These are phyloP conservation scores for Lycorma delicatula DNA, from an alignment of 1,140 invertebrate species.

Conservation along the genomic window DNA sequence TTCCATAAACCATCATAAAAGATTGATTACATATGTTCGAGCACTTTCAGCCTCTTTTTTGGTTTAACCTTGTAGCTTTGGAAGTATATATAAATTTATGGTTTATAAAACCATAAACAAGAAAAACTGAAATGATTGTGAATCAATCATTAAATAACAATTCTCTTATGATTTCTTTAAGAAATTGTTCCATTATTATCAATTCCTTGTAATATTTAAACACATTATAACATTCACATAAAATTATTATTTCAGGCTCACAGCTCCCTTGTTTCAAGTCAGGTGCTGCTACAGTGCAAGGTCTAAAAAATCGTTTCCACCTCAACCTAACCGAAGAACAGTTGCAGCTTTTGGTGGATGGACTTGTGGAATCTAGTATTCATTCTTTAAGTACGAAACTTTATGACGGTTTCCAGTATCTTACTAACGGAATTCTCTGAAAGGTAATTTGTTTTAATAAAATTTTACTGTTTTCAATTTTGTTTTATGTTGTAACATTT, in stretches of 20 bases:
- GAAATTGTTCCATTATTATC: not conserved
- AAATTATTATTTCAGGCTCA: conserved; percentile 57
- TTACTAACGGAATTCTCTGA: conserved; percentile 91
- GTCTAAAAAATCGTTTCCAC: conserved; percentile 89
- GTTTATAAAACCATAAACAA: too few relatives aligned
- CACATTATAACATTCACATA: not conserved
- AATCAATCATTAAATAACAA: too few relatives aligned
- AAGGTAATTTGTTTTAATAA: too few relatives aligned
- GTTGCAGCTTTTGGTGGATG: conserved; percentile 82
- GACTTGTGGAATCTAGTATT: conserved; percentile 86
- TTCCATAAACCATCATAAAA: too few relatives aligned
- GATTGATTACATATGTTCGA: too few relatives aligned
- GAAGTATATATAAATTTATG: too few relatives aligned
- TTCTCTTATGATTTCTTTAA: not conserved
- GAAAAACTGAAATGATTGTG: too few relatives aligned
- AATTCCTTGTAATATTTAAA: not conserved
- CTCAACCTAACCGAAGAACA: conserved; percentile 91
- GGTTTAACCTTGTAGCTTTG: too few relatives aligned
- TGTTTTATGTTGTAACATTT: too few relatives aligned
- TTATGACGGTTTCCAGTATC: conserved; percentile 99
- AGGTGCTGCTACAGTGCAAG: conserved; percentile 73
- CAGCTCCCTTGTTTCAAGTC: conserved; percentile 94
- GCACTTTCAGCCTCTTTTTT: too few relatives aligned
- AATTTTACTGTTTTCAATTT: too few relatives aligned
- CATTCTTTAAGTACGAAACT: conserved; percentile 95